phyloP scores from a whole-genome alignment of 2,113 vertebrate species.

The Hyaena hyaena region DNA sequence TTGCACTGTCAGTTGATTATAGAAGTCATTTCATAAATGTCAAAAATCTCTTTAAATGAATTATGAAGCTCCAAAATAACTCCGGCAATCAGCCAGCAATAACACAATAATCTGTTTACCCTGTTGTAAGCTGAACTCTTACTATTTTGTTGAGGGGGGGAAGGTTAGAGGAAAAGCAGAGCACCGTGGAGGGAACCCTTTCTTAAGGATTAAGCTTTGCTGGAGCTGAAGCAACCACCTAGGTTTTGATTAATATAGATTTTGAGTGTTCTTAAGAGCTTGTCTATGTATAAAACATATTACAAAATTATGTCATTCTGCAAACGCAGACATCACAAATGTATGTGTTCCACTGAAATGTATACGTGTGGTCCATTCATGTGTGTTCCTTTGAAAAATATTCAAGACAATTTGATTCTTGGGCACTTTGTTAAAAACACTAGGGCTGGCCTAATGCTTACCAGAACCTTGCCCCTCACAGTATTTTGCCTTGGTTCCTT shows the following conservation, averaged over 20 bases:
- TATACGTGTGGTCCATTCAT: not conserved
- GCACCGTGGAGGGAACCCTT: not conserved
- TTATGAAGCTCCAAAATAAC: conserved; percentile 93
- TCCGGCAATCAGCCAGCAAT: conserved; percentile 90
- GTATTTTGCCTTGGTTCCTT: not conserved
- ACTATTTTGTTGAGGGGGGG: conserved; percentile 68
- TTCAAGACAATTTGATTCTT: not conserved
- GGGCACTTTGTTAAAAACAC: not conserved
- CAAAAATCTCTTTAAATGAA: conserved; percentile 98
- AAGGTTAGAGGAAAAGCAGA: conserved; percentile 51
- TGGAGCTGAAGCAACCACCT: conserved; percentile 49
- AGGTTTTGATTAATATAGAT: conserved; percentile 82
- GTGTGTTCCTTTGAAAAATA: not conserved
- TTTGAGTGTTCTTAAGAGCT: conserved; percentile 80
- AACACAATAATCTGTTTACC: conserved; percentile 91
- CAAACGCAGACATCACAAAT: conserved; percentile 30
- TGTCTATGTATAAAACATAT: conserved; percentile 69
- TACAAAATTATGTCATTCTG: conserved; percentile 71
- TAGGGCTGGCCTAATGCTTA: not conserved
- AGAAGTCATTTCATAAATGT: conserved; percentile 94
- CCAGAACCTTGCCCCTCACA: too few relatives aligned
- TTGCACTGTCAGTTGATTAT: conserved; percentile 91
- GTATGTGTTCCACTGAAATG: not conserved
- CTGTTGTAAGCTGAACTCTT: conserved; percentile 88
- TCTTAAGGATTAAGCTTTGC: conserved; percentile 78